Percentiles rank a stretch among this genome's conserved stretches.
Conservation (phyloP, 2,888 invertebrate species). For the Mycalesis mineus region DNA sequence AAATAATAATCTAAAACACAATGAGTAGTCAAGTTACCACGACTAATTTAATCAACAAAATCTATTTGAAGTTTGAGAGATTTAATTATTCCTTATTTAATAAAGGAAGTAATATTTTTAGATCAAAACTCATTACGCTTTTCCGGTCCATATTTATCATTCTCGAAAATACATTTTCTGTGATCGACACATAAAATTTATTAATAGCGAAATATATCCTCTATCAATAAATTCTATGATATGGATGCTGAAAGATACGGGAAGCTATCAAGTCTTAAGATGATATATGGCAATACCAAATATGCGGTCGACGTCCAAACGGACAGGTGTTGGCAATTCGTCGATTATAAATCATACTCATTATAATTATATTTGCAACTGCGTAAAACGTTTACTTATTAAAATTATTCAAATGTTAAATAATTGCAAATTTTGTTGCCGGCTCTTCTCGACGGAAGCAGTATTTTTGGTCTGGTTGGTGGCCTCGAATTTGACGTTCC, state of each 20-base stretch:
- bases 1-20: no score
- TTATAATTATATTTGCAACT: slow-evolving; percentile 30
- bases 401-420: not conserved
- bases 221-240: not conserved
- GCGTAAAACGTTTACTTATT: slow-evolving; percentile 7
- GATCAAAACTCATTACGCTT: not conserved
- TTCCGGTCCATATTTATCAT: not conserved
- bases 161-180: not conserved
- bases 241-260: not conserved
- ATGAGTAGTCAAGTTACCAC: no score
- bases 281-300: slow-evolving; percentile 11
- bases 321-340: slow-evolving; percentile 42
- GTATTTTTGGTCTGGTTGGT: no score
- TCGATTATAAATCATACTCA: slow-evolving; percentile 41
- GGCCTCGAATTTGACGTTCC: no score
- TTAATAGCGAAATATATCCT: not conserved
- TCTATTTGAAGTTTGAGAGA: no score
- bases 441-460: no score
- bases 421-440: no score
- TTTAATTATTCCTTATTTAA: no score
- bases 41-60: no score
- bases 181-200: not conserved
- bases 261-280: not conserved
- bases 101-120: no score
- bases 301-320: slow-evolving; percentile 17